These are phyloP conservation scores for Ptiloglossa arizonensis DNA, from an alignment of 1,140 invertebrate species.

Conservation along the genomic window DNA sequence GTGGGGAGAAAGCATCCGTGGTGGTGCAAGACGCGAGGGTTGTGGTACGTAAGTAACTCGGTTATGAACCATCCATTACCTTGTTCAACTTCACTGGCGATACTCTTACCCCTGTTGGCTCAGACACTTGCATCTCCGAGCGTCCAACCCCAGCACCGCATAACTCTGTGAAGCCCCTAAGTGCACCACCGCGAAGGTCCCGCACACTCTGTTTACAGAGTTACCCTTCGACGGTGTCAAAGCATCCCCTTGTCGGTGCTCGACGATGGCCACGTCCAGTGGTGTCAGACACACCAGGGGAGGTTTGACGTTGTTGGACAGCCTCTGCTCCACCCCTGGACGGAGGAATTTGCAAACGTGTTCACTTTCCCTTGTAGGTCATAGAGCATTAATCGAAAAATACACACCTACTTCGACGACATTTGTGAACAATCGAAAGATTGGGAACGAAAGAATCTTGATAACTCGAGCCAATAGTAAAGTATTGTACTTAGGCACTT, in stretches of 20 bases:
- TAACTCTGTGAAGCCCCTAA: constrained; percentile 60
- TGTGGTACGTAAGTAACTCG: constrained; percentile 65
- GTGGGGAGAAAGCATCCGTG: background rate
- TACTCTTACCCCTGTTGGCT: constrained; percentile 53
- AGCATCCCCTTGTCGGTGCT: constrained; percentile 45
- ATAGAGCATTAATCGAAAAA: too few relatives aligned
- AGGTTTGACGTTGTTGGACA: background rate
- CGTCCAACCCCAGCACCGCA: constrained; percentile 11
- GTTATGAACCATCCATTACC: constrained; percentile 68
- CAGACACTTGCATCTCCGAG: background rate
- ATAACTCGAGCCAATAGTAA: too few relatives aligned
- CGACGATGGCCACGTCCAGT: constrained; percentile 38
- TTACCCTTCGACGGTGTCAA: constrained; percentile 60
- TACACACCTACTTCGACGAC: too few relatives aligned
- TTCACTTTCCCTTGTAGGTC: too few relatives aligned
- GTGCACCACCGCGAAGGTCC: constrained; percentile 63
- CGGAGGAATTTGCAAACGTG: background rate
- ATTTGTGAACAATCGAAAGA: too few relatives aligned
- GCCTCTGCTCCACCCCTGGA: background rate
- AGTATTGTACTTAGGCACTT: too few relatives aligned
- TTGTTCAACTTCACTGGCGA: constrained; percentile 62
- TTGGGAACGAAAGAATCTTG: too few relatives aligned
- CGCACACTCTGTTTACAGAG: constrained; percentile 61
- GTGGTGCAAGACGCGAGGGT: constrained; percentile 39
- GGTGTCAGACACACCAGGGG: constrained; percentile 48